Base-by-base conservation (phyloP, 2,888 invertebrate species). In the Ditylenchus weischeri region DNA sequence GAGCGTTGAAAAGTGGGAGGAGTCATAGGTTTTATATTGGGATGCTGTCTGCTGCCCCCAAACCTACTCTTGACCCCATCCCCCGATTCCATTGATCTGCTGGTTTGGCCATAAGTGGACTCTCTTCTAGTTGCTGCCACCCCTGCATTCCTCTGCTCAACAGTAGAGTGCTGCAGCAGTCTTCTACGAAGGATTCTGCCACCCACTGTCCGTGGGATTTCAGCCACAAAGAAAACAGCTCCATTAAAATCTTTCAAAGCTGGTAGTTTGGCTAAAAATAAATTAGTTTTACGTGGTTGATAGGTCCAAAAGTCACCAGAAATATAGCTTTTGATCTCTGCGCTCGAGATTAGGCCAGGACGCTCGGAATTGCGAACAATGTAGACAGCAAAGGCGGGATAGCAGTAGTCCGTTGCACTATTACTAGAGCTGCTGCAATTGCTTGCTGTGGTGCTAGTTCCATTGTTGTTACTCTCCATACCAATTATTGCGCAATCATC, bases 401-500 rank as follows among this genome's bases (percentile, higher is more conserved):
- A 43, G 43, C 43, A 43, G 29, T 29, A 29, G 8, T 43, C 43
- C 8, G 43, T 15, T 43, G 43, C 43, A 7, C 64, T 36, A 5
- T 74, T 50, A 29, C 74, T 73, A 57, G 76, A 78, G 49, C 79
- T 77, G 15, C 79, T 78, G 68, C 80, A 81, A 0, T 79, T 79
- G 8, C 79, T 80, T 8, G 81, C 79, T 7, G 77, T 78, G 58
- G 79, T 78, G 58, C 80, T 79, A 29, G 78, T 43, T 29, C 29
- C 29, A 15, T 43, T 13, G 43, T 43, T 70, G 0, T 78, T 76
- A 64, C 77, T 77, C 65, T 81, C 80, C 38, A 78, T 78, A 5
- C 80, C 79, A 6, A 81, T 77, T 4, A 81, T 79, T 0, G 81
- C 81, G 65, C 79, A 80, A 65, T 81, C 81, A 54, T 78, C 78